Evolutionary conservation across 2,797 vertebrate species (phyloP).

Genomic region (Parotocinclus haroldoi): DNA sequence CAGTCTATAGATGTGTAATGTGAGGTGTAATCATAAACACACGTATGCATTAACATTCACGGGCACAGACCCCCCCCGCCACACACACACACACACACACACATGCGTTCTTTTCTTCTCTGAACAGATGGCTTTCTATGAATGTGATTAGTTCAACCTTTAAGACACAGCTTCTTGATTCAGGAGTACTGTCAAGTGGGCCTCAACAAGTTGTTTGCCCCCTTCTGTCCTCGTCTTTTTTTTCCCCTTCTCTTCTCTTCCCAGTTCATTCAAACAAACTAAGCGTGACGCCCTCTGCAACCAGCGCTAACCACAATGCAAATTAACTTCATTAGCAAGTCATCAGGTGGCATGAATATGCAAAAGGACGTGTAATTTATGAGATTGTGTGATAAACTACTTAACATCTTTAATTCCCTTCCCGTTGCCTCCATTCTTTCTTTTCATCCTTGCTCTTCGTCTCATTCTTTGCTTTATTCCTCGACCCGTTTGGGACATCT

Average conservation of each 20-base stretch:
- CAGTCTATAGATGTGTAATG: neutral
- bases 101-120: conserved; percentile 16
- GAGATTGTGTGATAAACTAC: conserved; percentile 24
- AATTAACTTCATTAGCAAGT: conserved; percentile 76
- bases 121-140: conserved; percentile 44
- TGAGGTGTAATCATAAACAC: conserved; percentile 5
- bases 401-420: conserved; percentile 26
- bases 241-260: conserved; percentile 22
- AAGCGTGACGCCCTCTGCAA: conserved; percentile 43
- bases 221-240: conserved; percentile 42
- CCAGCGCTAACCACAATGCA: conserved; percentile 65
- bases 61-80: neutral
- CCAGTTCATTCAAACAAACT: conserved; percentile 38
- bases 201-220: conserved; percentile 50
- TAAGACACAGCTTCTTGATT: conserved; percentile 33
- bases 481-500: neutral
- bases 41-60: neutral
- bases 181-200: conserved; percentile 38
- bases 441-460: neutral
- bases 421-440: neutral
- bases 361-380: conserved; percentile 74
- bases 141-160: conserved; percentile 33
- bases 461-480: conserved; percentile 5
- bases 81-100: neutral
- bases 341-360: conserved; percentile 75